Base-by-base conservation (phyloP, 2,113 vertebrate genomes). In the Bombycilla garrulus region DNA sequence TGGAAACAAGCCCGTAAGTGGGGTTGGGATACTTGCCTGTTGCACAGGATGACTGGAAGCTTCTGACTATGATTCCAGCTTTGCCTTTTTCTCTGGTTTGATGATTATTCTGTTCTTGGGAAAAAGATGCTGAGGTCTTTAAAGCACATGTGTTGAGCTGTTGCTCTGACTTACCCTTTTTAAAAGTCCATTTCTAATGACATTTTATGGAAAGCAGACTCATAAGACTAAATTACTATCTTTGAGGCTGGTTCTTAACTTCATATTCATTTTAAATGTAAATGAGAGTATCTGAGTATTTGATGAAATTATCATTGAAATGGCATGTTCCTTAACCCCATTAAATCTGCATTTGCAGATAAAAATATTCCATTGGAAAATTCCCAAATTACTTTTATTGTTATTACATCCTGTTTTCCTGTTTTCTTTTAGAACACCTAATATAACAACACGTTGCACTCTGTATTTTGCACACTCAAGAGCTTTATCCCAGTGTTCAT, bases 261-360 rank as follows among this genome's bases (percentile, higher is more conserved):
- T 88, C 70, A 60, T 51, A 65, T 95, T 94, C 36, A 85, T 90
- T 93, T 86, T 69, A 77, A 93, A 88, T 93, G 71, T 61, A 93
- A 93, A 96, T 93, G 70, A 95, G 69, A 83, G 33, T 66, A 78
- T 91, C 73, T 74, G 74, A 93, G 83, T 73, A 90, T 76, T 87
- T 87, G 87, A 94, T 91, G 60, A 94, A 93, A 96, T 96, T 96
- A 90, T 80, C 57, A 87, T 85, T 82, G 88, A 96, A 93, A 96
- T 7, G 0, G 47, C 78, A 93, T 88, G 81, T 96, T 96, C 92
- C 81, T 53, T 90, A 94, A 95, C 85, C 70, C 61, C 53, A 95
- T 81, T 95, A 94, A 96, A 72, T 88, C 53, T 72, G 57, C 85
- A 93, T 91, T 94, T 96, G 88, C 66, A 85, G 62, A 72, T 51